Evolutionary conservation across 2,797 vertebrate genomes (phyloP).

Genomic region (Austrolebias charrua): DNA sequence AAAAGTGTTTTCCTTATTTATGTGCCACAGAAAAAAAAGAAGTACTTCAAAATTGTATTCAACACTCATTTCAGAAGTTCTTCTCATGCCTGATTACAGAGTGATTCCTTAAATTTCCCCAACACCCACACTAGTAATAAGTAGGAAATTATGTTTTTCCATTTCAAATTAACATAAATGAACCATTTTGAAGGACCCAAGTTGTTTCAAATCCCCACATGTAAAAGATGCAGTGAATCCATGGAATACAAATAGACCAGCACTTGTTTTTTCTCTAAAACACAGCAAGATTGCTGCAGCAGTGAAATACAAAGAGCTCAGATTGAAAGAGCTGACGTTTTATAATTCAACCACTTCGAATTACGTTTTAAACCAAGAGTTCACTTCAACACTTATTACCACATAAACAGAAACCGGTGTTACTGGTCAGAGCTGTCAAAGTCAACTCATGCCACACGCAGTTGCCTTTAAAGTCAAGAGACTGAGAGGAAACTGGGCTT

Average conservation of each 20-base stretch:
- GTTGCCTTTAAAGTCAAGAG: constrained; percentile 53
- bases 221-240: constrained; percentile 6
- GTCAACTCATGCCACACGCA: constrained; percentile 22
- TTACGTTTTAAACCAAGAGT: constrained; percentile 20
- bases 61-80: constrained; percentile 23
- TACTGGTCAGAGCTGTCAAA: constrained; percentile 10
- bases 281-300: constrained; percentile 8
- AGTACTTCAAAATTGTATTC: constrained; percentile 33
- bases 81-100: constrained; percentile 21
- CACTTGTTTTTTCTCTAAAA: background rate
- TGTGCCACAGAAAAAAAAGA: background rate
- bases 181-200: constrained; percentile 2
- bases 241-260: constrained; percentile 1
- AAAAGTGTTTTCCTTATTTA: background rate
- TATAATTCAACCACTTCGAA: constrained; percentile 23
- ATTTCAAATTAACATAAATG: constrained; percentile 26
- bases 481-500: constrained; percentile 55
- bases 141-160: constrained; percentile 27
- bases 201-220: constrained; percentile 8
- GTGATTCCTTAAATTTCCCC: constrained; percentile 24
- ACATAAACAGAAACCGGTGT: constrained; percentile 16
- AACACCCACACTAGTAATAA: constrained; percentile 30
- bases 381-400: constrained; percentile 23
- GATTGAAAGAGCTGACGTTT: constrained; percentile 15
- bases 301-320: constrained; percentile 10